A percentile compares a stretch with the other conserved stretches of the same genome.
phyloP scores from a whole-genome alignment of 2,113 vertebrate genomes.

The Zootoca vivipara region DNA sequence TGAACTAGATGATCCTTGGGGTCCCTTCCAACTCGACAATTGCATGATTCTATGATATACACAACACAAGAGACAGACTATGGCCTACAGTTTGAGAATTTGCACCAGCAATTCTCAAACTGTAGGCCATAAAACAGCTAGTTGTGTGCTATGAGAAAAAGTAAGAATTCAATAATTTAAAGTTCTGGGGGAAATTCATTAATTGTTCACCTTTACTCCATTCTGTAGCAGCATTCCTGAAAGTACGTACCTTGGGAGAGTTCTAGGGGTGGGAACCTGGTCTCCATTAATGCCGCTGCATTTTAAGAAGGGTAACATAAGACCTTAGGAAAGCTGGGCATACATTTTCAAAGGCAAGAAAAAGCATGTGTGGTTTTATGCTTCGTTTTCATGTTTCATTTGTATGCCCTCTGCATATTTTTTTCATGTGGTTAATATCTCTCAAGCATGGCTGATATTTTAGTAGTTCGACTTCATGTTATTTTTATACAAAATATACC shows the following conservation, averaged over 20 bases:
- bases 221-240: constrained; percentile 34
- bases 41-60: not conserved
- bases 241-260: constrained; percentile 38
- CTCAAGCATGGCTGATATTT: constrained; percentile 63
- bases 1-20: too few species aligned
- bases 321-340: constrained; percentile 46
- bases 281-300: constrained; percentile 55
- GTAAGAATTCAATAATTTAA: not conserved
- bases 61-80: not conserved
- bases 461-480: constrained; percentile 62
- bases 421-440: constrained; percentile 63
- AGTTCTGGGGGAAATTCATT: constrained; percentile 30
- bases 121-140: not conserved
- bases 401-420: constrained; percentile 40
- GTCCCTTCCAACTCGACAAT: too few species aligned
- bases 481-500: constrained; percentile 72
- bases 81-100: not conserved
- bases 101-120: not conserved
- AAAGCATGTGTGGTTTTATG: constrained; percentile 43
- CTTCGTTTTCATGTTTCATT: constrained; percentile 54
- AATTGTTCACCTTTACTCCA: constrained; percentile 36
- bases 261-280: constrained; percentile 51
- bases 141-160: not conserved
- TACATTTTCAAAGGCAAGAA: constrained; percentile 61
- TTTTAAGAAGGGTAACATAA: constrained; percentile 54